Conservation (phyloP, 2,113 vertebrate species). For the pig (Sus scrofa) region DNA sequence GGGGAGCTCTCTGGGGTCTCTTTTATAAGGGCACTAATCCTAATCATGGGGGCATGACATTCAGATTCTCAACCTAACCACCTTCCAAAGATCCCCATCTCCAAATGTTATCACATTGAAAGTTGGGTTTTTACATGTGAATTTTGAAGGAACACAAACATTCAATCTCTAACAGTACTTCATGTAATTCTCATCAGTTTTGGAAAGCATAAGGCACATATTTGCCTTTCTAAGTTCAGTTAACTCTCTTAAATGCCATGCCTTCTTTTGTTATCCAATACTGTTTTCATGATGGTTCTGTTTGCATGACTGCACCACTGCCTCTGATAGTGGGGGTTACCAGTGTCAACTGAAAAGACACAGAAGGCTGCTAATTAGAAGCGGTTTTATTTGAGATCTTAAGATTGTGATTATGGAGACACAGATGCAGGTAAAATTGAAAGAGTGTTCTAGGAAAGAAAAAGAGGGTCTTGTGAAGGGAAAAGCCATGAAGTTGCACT, state of each 20-base stretch:
- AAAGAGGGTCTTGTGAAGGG: not conserved
- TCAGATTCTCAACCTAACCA: not conserved
- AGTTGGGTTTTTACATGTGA: not conserved
- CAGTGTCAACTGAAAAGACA: not conserved
- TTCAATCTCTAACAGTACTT: not conserved
- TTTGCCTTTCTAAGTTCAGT: not conserved
- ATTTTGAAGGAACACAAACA: not conserved
- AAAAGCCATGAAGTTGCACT: not conserved
- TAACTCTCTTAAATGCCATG: not conserved
- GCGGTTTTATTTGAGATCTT: not conserved
- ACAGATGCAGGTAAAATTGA: not conserved
- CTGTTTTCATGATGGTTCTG: rapidly evolving
- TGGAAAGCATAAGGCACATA: not conserved
- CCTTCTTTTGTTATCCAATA: not conserved
- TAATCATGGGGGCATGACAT: not conserved
- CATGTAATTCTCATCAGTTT: not conserved
- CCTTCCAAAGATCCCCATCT: not conserved
- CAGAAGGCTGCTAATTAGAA: not conserved
- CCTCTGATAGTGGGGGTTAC: not conserved
- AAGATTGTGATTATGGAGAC: not conserved
- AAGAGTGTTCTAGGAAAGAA: not conserved
- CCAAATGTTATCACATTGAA: not conserved
- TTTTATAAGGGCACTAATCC: not conserved
- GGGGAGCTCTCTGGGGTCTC: not conserved
- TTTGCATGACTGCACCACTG: not conserved